Evolutionary conservation across 2,113 vertebrate genomes (phyloP).

Genomic region (Malurus elegans): DNA sequence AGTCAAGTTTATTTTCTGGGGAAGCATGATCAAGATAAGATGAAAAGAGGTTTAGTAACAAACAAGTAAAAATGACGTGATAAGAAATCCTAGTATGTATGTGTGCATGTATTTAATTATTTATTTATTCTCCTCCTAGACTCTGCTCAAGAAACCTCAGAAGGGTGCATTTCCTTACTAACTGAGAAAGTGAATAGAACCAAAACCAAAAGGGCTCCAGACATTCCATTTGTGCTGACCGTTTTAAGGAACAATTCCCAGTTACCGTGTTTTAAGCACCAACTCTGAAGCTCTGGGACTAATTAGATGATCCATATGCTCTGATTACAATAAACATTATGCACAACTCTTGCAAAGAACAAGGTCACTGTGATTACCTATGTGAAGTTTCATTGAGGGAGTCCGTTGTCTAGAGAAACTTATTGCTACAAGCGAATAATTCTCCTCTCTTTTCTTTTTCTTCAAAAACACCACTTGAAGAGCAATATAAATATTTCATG

Average conservation of each 20-base stretch:
- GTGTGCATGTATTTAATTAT: background rate
- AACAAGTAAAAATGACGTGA: background rate
- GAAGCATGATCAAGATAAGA: background rate
- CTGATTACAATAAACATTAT: background rate
- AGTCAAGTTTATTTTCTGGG: background rate
- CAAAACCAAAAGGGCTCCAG: background rate
- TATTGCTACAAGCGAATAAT: background rate
- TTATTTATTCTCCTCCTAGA: background rate
- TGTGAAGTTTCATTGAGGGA: background rate
- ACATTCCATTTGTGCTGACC: background rate
- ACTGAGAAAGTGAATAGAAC: background rate
- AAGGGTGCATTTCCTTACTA: background rate
- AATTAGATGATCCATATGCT: constrained; percentile 29
- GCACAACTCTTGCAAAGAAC: background rate
- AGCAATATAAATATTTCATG: background rate
- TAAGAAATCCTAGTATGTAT: background rate
- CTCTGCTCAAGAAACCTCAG: background rate
- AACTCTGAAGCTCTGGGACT: constrained; percentile 13
- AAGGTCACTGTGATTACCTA: background rate
- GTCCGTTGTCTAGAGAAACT: background rate
- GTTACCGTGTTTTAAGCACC: background rate
- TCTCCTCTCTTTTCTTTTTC: background rate
- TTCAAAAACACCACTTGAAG: background rate
- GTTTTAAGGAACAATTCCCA: constrained; percentile 17
- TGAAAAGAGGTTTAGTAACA: background rate